Percentiles rank a stretch among this genome's conserved stretches.
Conservation (phyloP, 2,888 invertebrate species). For the Dicycla oo region DNA sequence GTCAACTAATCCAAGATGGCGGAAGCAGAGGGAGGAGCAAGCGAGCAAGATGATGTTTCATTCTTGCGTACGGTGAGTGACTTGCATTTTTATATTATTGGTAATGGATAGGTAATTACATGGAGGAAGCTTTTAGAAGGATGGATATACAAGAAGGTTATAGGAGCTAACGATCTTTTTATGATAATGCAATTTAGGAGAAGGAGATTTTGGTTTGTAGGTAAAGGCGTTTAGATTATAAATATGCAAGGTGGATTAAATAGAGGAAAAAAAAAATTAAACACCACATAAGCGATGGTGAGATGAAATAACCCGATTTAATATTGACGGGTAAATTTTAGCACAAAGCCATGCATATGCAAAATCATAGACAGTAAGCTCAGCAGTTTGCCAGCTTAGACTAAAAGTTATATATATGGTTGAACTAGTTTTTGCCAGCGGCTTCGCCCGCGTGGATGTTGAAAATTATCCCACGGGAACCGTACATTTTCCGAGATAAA, state of each 20-base stretch:
- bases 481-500: too few species aligned
- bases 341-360: neutral
- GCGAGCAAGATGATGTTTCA: constrained; percentile 99
- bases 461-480: too few species aligned
- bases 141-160: neutral
- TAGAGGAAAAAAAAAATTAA: too few species aligned
- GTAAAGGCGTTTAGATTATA: neutral
- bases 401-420: too few species aligned
- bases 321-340: neutral
- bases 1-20: constrained; percentile 92
- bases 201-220: too few species aligned
- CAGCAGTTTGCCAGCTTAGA: neutral
- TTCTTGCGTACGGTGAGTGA: constrained; percentile 98
- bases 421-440: too few species aligned
- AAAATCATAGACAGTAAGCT: neutral
- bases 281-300: too few species aligned
- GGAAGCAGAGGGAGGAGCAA: constrained; percentile 97
- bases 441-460: too few species aligned
- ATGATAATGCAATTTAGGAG: constrained; percentile 23
- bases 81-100: constrained; percentile 19
- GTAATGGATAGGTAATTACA: neutral
- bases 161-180: neutral
- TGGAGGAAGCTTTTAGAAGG: constrained; percentile 6
- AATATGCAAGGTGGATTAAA: neutral
- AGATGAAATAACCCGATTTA: too few species aligned